Conservation (phyloP, 1,140 invertebrate genomes). For the Brachionus plicatilis region DNA sequence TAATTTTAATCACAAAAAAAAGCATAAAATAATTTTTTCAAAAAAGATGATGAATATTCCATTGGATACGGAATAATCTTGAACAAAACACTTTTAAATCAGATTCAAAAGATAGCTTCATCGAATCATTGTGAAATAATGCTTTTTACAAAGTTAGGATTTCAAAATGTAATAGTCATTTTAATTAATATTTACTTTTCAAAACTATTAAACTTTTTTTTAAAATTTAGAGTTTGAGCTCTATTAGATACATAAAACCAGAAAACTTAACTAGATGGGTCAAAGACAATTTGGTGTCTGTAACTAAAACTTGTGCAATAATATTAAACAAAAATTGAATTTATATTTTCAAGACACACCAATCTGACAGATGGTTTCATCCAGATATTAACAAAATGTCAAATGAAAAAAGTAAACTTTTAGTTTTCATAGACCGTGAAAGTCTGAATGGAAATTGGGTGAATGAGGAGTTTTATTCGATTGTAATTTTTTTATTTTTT, state of each 20-base stretch:
- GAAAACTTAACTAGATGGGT: background rate
- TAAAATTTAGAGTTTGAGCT: background rate
- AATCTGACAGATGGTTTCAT: background rate
- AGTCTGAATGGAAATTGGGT: background rate
- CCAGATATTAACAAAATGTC: background rate
- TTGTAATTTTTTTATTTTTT: background rate
- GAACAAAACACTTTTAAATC: background rate
- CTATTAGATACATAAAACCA: background rate
- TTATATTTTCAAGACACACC: background rate
- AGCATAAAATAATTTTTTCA: background rate
- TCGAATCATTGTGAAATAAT: background rate
- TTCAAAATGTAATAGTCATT: background rate
- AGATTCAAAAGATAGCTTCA: background rate
- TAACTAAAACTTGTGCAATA: background rate
- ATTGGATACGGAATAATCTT: background rate
- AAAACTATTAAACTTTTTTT: background rate
- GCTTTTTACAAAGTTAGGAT: background rate
- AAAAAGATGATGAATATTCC: background rate
- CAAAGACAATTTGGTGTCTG: background rate
- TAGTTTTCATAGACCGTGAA: background rate
- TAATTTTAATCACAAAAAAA: background rate
- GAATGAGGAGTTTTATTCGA: background rate
- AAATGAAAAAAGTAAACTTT: background rate
- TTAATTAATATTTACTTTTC: background rate
- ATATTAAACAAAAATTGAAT: background rate